A percentile compares a stretch with the other conserved stretches of the same genome.
These are phyloP conservation scores for Dynastes grantii DNA, from an alignment of 2,888 invertebrate genomes.

Conservation along the genomic window DNA sequence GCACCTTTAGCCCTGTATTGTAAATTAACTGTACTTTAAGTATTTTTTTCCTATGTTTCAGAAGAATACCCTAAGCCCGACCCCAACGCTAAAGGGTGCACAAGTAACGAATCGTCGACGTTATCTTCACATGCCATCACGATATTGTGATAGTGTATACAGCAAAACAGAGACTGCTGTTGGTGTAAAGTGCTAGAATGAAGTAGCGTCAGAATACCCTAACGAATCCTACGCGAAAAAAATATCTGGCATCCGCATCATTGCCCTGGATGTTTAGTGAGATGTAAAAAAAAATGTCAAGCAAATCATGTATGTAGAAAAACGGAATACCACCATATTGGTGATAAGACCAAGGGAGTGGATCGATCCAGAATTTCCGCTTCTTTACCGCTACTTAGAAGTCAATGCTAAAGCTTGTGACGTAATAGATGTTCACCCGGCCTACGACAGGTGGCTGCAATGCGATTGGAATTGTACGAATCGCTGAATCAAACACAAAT, in stretches of 20 bases:
- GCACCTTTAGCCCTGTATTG: no score
- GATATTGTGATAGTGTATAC: conserved; percentile 54
- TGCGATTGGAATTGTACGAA: conserved; percentile 67
- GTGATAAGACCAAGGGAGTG: conserved; percentile 57
- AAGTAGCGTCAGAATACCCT: conserved; percentile 30
- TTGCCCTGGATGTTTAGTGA: conserved; percentile 51
- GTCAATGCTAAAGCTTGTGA: conserved; percentile 58
- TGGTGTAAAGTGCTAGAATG: conserved; percentile 29
- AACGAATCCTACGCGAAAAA: conserved; percentile 23
- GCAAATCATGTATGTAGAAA: conserved; percentile 48
- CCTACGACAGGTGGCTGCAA: conserved; percentile 65
- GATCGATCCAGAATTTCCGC: conserved; percentile 60
- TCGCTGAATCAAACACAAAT: conserved; percentile 56
- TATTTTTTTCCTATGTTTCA: conserved; percentile 58
- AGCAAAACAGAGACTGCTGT: conserved; percentile 51
- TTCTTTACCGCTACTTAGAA: conserved; percentile 63
- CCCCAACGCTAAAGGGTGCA: conserved; percentile 65
- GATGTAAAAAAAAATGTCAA: conserved; percentile 48
- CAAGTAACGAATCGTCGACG: conserved; percentile 58
- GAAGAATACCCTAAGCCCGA: conserved; percentile 65
- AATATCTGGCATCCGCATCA: conserved; percentile 32
- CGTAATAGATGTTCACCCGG: conserved; percentile 52
- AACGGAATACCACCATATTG: conserved; percentile 55
- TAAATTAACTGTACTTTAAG: no score
- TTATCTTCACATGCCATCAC: conserved; percentile 53